A percentile compares a stretch with the other conserved stretches of the same genome.
Conservation (phyloP, 1,140 invertebrate species). For the Drosophila tani region DNA sequence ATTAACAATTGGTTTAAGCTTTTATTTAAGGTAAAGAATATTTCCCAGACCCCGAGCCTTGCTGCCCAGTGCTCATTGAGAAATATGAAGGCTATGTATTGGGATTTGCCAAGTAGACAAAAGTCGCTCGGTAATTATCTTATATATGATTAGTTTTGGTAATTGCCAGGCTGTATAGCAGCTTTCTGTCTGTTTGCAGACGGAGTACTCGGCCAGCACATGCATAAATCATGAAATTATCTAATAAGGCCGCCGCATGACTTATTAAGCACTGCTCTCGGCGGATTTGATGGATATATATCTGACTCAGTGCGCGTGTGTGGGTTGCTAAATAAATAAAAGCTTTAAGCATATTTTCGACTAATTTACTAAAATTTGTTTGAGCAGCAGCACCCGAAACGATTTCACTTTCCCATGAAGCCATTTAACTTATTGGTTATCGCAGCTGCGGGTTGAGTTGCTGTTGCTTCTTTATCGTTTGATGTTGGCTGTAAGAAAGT, state of each 20-base stretch:
- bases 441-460: background rate
- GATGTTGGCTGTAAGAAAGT: slow-evolving; percentile 62
- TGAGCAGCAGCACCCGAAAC: slow-evolving; percentile 14
- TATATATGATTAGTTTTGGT: slow-evolving; percentile 45
- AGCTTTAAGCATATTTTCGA: slow-evolving; percentile 53
- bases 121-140: slow-evolving; percentile 34
- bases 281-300: slow-evolving; percentile 46
- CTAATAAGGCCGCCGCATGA: slow-evolving; percentile 61
- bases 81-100: background rate
- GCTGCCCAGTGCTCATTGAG: background rate
- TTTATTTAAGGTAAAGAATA: too few relatives aligned
- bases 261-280: slow-evolving; percentile 57
- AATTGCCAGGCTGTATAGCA: slow-evolving; percentile 22
- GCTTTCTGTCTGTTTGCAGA: slow-evolving; percentile 15
- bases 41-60: background rate
- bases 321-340: slow-evolving; percentile 47
- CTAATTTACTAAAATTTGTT: slow-evolving; percentile 53
- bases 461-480: slow-evolving; percentile 45
- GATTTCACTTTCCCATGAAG: slow-evolving; percentile 17
- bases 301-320: slow-evolving; percentile 9
- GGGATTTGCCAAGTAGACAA: slow-evolving; percentile 22
- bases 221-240: slow-evolving; percentile 71
- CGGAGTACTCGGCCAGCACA: slow-evolving; percentile 19
- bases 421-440: slow-evolving; percentile 44
- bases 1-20: too few relatives aligned